Conservation (phyloP, 2,113 vertebrate genomes). For the Phyllostomus discolor region DNA sequence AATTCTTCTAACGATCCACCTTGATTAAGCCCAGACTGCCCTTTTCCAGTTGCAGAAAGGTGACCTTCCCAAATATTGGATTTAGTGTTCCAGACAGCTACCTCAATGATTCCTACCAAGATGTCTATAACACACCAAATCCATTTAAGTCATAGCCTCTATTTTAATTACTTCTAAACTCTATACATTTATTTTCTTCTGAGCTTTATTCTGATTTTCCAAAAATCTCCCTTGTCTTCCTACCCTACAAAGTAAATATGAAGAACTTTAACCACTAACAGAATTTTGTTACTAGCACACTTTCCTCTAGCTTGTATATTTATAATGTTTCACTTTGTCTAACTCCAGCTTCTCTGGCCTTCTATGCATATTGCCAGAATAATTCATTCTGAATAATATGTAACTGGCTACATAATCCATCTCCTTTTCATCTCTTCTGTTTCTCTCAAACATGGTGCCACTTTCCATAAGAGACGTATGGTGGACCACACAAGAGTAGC, state of each 20-base stretch:
- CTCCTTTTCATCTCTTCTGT: background rate
- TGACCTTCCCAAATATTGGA: background rate
- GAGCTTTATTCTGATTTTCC: constrained; percentile 16
- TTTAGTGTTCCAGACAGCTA: background rate
- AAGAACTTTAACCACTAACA: background rate
- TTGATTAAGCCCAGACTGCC: background rate
- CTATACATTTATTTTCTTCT: constrained; percentile 7
- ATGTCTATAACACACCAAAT: background rate
- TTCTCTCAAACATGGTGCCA: background rate
- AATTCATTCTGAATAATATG: constrained; percentile 30
- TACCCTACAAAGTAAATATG: background rate
- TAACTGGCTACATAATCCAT: background rate
- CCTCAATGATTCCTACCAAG: background rate
- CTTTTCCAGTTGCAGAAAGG: background rate
- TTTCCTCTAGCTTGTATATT: constrained; percentile 33
- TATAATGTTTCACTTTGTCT: constrained; percentile 34
- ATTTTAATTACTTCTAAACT: background rate
- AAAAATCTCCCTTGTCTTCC: constrained; percentile 16
- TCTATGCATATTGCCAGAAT: constrained; percentile 46
- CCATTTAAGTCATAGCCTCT: background rate
- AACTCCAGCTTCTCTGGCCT: constrained; percentile 11
- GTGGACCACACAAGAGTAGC: background rate
- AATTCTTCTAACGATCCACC: background rate
- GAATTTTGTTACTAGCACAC: constrained; percentile 39
- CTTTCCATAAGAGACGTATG: constrained; percentile 12